Evolutionary conservation across 2,797 vertebrate genomes (phyloP).

Genomic region (Sandelia bainsii): DNA sequence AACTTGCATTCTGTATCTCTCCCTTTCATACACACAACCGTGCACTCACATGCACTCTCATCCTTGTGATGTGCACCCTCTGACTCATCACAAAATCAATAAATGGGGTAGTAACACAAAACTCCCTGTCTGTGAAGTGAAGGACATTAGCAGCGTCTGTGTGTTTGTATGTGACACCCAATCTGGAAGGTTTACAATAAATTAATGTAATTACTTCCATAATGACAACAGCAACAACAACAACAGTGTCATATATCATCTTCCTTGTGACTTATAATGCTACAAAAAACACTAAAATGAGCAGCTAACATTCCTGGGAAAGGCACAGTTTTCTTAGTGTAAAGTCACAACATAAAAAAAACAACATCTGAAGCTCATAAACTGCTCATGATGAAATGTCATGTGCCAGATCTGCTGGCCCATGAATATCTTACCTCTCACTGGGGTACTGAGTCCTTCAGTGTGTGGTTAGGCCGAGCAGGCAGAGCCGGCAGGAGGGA

Average conservation of each 20-base stretch:
- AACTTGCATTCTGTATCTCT: conserved; percentile 9
- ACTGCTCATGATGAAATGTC: not conserved
- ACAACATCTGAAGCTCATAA: conserved; percentile 9
- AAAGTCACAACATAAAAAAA: conserved; percentile 27
- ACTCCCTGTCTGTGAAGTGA: conserved; percentile 64
- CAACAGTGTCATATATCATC: conserved; percentile 9
- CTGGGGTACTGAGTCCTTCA: conserved; percentile 31
- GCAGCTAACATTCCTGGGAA: conserved; percentile 18
- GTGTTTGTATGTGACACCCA: conserved; percentile 45
- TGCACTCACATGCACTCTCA: conserved; percentile 24
- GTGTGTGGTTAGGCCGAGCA: conserved; percentile 33
- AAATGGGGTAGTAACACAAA: conserved; percentile 62
- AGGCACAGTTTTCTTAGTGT: conserved; percentile 9
- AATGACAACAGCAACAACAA: conserved; percentile 24
- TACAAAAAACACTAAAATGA: not conserved
- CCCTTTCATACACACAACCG: not conserved
- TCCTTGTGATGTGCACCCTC: conserved; percentile 65
- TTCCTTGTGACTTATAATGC: no score
- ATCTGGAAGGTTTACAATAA: conserved; percentile 33
- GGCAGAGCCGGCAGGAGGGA: conserved; percentile 47
- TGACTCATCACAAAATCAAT: conserved; percentile 81
- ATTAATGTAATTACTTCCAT: conserved; percentile 33
- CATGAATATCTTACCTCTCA: conserved; percentile 57
- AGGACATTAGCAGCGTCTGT: conserved; percentile 53
- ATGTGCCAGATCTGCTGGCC: conserved; percentile 7